phyloP scores from a whole-genome alignment of 1,140 invertebrate species.

The Danaus plexippus region DNA sequence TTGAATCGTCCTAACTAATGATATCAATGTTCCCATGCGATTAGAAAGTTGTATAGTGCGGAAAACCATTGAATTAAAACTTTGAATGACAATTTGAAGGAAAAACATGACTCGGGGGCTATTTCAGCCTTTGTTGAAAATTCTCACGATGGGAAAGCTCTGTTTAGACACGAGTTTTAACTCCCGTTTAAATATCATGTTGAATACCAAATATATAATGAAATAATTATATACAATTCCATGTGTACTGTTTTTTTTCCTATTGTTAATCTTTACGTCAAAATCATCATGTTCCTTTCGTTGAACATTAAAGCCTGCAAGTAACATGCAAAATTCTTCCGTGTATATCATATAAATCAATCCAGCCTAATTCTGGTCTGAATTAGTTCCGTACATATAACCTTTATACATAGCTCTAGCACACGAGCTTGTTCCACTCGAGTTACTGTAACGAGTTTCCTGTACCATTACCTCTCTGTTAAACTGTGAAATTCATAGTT shows the following conservation, averaged over 20 bases:
- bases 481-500: too few relatives aligned
- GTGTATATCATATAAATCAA: not conserved
- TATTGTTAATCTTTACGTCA: not conserved
- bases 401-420: slow-evolving; percentile 10
- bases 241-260: too few relatives aligned
- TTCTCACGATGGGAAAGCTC: slow-evolving; percentile 13
- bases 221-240: too few relatives aligned
- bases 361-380: not conserved
- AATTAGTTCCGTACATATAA: slow-evolving; percentile 16
- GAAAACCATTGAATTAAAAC: slow-evolving; percentile 20
- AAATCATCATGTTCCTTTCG: not conserved
- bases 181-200: too few relatives aligned
- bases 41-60: slow-evolving; percentile 26
- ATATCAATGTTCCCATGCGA: slow-evolving; percentile 15
- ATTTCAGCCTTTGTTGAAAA: slow-evolving; percentile 10
- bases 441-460: slow-evolving; percentile 8
- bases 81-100: slow-evolving; percentile 17
- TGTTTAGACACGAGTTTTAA: too few relatives aligned
- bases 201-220: too few relatives aligned
- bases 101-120: slow-evolving; percentile 21
- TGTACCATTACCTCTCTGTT: slow-evolving; percentile 5
- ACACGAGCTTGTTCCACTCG: slow-evolving; percentile 7
- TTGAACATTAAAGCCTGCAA: not conserved
- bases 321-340: not conserved
- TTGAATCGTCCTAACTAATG: too few relatives aligned